Conservation (phyloP, 2,113 vertebrate genomes). For the Apteryx owenii region DNA sequence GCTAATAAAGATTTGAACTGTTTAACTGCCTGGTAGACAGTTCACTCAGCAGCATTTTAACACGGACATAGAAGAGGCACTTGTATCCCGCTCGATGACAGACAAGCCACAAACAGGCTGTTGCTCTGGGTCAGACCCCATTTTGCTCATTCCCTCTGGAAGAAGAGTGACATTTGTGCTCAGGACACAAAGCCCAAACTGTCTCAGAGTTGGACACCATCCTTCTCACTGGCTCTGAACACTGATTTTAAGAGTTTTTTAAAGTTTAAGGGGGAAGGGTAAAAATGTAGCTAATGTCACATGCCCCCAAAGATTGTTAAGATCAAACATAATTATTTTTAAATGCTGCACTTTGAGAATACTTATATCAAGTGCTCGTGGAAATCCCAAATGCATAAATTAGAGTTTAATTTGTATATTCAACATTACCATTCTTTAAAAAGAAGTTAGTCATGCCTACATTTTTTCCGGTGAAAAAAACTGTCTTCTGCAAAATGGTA, state of each 20-base stretch:
- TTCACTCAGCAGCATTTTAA: not conserved
- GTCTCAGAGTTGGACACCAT: not conserved
- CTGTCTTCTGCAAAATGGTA: not conserved
- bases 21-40: not conserved
- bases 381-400: not conserved
- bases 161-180: slow-evolving; percentile 54
- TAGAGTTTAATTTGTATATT: not conserved
- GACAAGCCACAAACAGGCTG: not conserved
- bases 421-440: not conserved
- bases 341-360: not conserved
- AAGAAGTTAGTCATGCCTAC: not conserved
- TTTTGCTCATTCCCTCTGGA: not conserved
- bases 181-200: slow-evolving; percentile 31
- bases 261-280: not conserved
- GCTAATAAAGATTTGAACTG: not conserved
- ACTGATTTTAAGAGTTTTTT: not conserved
- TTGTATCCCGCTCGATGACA: not conserved
- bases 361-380: not conserved
- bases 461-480: not conserved
- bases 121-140: not conserved
- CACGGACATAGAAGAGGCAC: not conserved
- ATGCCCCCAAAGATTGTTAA: not conserved
- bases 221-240: not conserved
- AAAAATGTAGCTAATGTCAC: not conserved
- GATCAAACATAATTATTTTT: not conserved